Evolutionary conservation across 2,888 invertebrate genomes (phyloP), one percentile per base, ranked within the genome.

Genomic region (Baronia brevicornis): DNA sequence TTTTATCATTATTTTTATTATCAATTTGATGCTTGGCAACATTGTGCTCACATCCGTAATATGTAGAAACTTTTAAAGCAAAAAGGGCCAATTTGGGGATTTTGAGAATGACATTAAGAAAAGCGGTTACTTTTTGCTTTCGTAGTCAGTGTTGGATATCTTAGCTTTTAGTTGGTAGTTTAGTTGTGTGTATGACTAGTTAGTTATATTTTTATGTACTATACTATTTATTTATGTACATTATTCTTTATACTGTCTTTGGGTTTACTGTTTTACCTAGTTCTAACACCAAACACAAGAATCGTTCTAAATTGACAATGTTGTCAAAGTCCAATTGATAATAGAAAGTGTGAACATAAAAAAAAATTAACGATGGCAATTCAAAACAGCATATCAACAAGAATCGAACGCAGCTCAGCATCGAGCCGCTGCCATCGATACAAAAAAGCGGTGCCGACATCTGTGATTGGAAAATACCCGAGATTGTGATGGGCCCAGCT

Each of bases 11-110:
- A 50, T 70, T 47, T 73, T 79, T 80, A 80, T 82, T 82, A 82
- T 84, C 82, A 84, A 82, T 82, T 82, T 73, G 82, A 78, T 64
- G 84, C 80, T 82, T 84, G 84, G 84, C 84, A 84, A 84, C 84
- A 84, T 82, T 84, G 82, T 80, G 82, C 80, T 84, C 82, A 80
- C 77, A 64, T 59, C 43, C 49, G 42, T 56, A 46, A 41, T 43
- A 45, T 59, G 56, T 61, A 65, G 65, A 48, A 46, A 53, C n/a
- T 46, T 43, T 48, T 55, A 71, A 75, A 73, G 75, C 69, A 66
- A 74, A 75, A 74, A 72, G 65, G 56, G 50, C 63, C 63, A 29
- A 35, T 54, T 36, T 45, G 46, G 56, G 57, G 47, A 54, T 52
- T n/a, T n/a, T n/a, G n/a, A n/a, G n/a, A n/a, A 38, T 44, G 39